Percentiles rank a stretch among this genome's conserved stretches.
phyloP scores from a whole-genome alignment of 2,888 invertebrate genomes.

The Caenorhabditis sp. region DNA sequence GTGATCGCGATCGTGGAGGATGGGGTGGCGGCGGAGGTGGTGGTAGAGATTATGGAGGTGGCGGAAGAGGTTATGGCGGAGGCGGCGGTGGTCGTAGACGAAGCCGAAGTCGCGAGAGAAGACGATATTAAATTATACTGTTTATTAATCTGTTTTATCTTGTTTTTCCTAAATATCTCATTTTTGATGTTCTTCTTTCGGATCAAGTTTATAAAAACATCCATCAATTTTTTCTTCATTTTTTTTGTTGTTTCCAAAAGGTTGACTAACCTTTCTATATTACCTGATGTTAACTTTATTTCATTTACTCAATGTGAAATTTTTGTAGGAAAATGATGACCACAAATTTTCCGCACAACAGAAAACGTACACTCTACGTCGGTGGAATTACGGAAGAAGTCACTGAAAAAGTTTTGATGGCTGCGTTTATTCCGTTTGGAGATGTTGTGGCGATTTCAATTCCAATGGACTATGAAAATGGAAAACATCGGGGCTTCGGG shows the following conservation, averaged over 20 bases:
- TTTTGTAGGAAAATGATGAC: background rate
- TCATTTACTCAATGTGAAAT: background rate
- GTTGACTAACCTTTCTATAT: background rate
- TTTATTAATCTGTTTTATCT: background rate
- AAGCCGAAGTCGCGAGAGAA: constrained; percentile 29
- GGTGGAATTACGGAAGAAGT: constrained; percentile 82
- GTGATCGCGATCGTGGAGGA: constrained; percentile 32
- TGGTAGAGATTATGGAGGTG: constrained; percentile 9
- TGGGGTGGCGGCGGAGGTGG: constrained; percentile 41
- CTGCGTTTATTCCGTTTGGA: constrained; percentile 97
- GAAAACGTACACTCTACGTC: constrained; percentile 71
- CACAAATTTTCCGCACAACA: constrained; percentile 70
- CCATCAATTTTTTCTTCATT: background rate
- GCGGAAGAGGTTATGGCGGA: constrained; percentile 32
- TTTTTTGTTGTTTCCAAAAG: background rate
- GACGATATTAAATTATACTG: constrained; percentile 21
- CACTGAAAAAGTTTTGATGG: constrained; percentile 87
- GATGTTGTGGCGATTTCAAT: constrained; percentile 97
- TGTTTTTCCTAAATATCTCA: constrained; percentile 2
- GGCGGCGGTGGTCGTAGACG: constrained; percentile 29
- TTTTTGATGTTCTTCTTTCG: background rate
- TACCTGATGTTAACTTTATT: too few species aligned
- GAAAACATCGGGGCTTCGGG: constrained; percentile 71
- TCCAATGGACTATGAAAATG: constrained; percentile 91
- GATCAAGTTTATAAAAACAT: too few species aligned